These are phyloP conservation scores for Pocillopora grandis DNA, from an alignment of 92 coral and sea anemone species.

Conservation along the genomic window DNA sequence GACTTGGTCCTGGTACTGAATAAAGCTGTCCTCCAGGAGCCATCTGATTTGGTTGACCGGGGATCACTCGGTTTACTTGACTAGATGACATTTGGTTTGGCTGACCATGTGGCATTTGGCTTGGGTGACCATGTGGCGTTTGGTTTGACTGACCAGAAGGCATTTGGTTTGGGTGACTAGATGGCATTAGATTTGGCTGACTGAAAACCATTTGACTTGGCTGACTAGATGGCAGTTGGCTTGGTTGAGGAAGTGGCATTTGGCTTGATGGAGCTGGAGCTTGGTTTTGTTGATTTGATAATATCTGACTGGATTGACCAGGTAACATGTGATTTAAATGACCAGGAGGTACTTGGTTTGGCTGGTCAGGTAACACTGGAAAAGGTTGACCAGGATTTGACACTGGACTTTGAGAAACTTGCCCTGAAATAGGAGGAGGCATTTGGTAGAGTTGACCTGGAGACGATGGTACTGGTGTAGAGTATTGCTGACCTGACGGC, in stretches of 20 bases:
- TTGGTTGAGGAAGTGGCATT: background rate
- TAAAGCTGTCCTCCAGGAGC: constrained; percentile 14
- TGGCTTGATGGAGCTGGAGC: background rate
- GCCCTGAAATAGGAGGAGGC: constrained; percentile 18
- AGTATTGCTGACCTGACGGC: constrained; percentile 22
- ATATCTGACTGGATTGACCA: background rate
- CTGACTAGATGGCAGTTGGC: background rate
- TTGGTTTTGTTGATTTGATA: background rate
- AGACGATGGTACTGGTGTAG: constrained; percentile 12
- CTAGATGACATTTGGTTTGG: background rate
- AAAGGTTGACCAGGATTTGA: background rate
- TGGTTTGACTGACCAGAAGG: background rate
- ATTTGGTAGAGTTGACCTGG: constrained; percentile 24
- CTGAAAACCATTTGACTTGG: background rate
- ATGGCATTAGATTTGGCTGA: constrained; percentile 16
- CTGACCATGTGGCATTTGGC: background rate
- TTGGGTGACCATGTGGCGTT: background rate
- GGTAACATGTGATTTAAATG: background rate
- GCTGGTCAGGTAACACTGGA: constrained; percentile 11
- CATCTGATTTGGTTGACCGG: background rate
- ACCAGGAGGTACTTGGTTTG: background rate
- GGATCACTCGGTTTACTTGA: constrained; percentile 3
- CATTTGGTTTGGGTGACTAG: constrained; percentile 14
- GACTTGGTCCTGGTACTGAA: background rate
- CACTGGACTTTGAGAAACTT: constrained; percentile 10